A percentile compares a stretch with the other conserved stretches of the same genome.
phyloP scores from a whole-genome alignment of 1,140 invertebrate genomes.

The Rhyacophila brunnea region DNA sequence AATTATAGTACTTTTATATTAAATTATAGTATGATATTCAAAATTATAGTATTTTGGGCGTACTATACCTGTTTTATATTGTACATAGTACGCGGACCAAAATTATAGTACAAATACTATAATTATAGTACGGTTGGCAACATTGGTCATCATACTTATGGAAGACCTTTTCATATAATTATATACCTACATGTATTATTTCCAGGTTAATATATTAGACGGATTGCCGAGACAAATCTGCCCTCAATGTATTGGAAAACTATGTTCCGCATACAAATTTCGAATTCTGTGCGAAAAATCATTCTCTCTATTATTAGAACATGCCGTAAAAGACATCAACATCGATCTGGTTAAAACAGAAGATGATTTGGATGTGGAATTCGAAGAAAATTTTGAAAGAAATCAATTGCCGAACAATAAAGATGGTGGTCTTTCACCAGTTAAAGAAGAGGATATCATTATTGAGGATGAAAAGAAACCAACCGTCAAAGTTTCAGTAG shows the following conservation, averaged over 20 bases:
- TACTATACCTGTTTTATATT: too few species aligned
- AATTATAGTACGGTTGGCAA: too few species aligned
- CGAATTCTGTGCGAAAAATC: conserved; percentile 34
- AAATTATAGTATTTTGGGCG: too few species aligned
- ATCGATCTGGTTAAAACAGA: conserved; percentile 17
- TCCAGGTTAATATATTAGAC: conserved; percentile 35
- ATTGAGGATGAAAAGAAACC: conserved; percentile 1
- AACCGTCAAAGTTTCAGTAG: background rate
- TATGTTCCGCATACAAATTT: conserved; percentile 36
- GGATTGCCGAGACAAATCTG: conserved; percentile 37
- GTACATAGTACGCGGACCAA: too few species aligned
- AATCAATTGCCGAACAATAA: background rate
- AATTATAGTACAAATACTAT: too few species aligned
- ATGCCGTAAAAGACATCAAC: conserved; percentile 16
- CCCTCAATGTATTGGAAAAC: conserved; percentile 35
- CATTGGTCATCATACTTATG: too few species aligned
- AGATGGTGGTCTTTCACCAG: background rate
- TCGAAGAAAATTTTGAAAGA: too few species aligned
- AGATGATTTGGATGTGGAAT: conserved; percentile 4
- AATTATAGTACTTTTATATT: too few species aligned
- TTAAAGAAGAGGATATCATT: background rate
- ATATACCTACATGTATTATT: too few species aligned
- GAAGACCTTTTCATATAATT: too few species aligned
- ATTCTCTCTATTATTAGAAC: conserved; percentile 21
- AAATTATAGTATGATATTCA: too few species aligned